Percentiles rank a stretch among this genome's conserved stretches.
These are phyloP conservation scores for Vanessa tameamea DNA, from an alignment of 1,140 invertebrate genomes.

Conservation along the genomic window DNA sequence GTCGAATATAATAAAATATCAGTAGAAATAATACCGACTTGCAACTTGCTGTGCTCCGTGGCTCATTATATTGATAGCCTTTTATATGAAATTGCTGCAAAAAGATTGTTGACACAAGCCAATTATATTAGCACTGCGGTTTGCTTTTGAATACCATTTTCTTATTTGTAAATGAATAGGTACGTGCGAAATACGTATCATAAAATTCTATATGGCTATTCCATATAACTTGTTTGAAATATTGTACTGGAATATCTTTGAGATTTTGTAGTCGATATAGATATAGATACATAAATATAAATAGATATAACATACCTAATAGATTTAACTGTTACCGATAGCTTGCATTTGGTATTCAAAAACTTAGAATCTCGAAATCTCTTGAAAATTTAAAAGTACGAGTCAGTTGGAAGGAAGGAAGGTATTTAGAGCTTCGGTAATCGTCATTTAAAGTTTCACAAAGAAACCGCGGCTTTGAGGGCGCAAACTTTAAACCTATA, in stretches of 20 bases:
- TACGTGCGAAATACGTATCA: slow-evolving; percentile 7
- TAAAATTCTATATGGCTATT: background rate
- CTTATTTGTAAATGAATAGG: slow-evolving; percentile 13
- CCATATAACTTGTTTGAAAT: background rate
- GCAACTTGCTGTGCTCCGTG: slow-evolving; percentile 48
- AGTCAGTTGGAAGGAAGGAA: slow-evolving; percentile 61
- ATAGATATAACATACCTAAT: background rate
- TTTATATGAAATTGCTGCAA: slow-evolving; percentile 56
- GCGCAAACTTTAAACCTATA: background rate
- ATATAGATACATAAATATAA: background rate
- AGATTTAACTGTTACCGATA: background rate
- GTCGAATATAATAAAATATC: slow-evolving; percentile 63
- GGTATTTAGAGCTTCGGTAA: slow-evolving; percentile 61
- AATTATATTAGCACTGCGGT: slow-evolving; percentile 37
- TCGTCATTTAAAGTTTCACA: slow-evolving; percentile 67
- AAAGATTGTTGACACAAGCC: slow-evolving; percentile 60
- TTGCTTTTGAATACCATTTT: slow-evolving; percentile 12
- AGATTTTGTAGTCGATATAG: too few species aligned
- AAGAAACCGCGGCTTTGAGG: slow-evolving; percentile 30
- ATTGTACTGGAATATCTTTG: too few species aligned
- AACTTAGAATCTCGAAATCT: slow-evolving; percentile 62
- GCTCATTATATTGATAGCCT: slow-evolving; percentile 71
- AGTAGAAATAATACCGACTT: slow-evolving; percentile 66
- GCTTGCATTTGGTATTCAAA: slow-evolving; percentile 51
- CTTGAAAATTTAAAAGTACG: slow-evolving; percentile 65